Evolutionary conservation across 2,113 vertebrate genomes (phyloP).

Genomic region (Ptychochromis oligacanthus): DNA sequence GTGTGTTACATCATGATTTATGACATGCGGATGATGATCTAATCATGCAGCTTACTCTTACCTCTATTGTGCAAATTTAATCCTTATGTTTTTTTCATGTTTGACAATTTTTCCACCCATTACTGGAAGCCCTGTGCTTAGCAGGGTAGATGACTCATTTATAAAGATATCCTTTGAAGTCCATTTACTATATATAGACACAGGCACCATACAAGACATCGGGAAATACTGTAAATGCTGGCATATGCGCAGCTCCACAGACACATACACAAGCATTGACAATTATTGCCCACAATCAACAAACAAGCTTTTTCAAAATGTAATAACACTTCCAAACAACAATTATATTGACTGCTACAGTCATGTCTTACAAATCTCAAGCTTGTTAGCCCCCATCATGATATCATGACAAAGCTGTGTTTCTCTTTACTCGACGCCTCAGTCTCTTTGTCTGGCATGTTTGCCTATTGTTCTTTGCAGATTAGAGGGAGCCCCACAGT

Average conservation of each 20-base stretch:
- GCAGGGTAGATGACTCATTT: conserved; percentile 39
- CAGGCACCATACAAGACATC: not conserved
- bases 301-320: conserved; percentile 39
- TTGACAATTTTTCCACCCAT: not conserved
- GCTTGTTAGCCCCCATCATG: conserved; percentile 54
- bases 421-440: conserved; percentile 46
- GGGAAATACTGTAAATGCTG: conserved; percentile 17
- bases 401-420: conserved; percentile 50
- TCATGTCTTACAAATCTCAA: conserved; percentile 44
- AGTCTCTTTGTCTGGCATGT: conserved; percentile 54
- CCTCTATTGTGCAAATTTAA: not conserved
- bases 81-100: conserved; percentile 1
- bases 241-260: not conserved
- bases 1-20: not conserved
- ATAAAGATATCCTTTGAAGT: conserved; percentile 20
- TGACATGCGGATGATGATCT: not conserved
- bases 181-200: conserved; percentile 35
- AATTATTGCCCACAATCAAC: conserved; percentile 19
- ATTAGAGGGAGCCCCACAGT: conserved; percentile 63
- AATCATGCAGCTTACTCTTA: conserved; percentile 3
- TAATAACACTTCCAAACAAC: conserved; percentile 40
- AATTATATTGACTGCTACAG: conserved; percentile 46
- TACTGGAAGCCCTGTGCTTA: conserved; percentile 7
- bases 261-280: conserved; percentile 12
- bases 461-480: conserved; percentile 68